phyloP scores from a whole-genome alignment of 2,888 invertebrate genomes.

The Chymomyza amoena region DNA sequence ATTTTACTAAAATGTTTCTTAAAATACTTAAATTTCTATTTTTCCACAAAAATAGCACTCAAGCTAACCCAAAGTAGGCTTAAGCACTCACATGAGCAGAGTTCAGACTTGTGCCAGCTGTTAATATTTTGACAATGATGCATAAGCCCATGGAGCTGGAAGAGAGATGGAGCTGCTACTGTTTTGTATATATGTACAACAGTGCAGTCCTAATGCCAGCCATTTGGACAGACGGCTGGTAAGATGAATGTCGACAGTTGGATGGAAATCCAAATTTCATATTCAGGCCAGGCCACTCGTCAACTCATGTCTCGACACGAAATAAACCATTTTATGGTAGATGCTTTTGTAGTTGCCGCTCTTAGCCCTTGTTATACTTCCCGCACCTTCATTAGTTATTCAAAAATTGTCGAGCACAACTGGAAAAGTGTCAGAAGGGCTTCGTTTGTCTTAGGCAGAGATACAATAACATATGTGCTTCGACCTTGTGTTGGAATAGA shows the following conservation, averaged over 20 bases:
- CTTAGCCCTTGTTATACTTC: constrained; percentile 49
- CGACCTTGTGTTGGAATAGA: neutral
- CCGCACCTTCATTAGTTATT: constrained; percentile 73
- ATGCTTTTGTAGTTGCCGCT: constrained; percentile 41
- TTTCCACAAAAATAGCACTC: constrained; percentile 32
- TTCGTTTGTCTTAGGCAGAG: constrained; percentile 41
- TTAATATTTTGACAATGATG: constrained; percentile 73
- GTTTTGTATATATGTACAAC: constrained; percentile 1
- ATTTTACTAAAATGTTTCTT: constrained; percentile 52
- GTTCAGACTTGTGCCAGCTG: constrained; percentile 58
- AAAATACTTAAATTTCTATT: constrained; percentile 68
- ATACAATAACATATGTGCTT: constrained; percentile 51
- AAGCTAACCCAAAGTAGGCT: neutral
- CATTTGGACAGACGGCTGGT: constrained; percentile 62
- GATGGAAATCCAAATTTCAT: constrained; percentile 67
- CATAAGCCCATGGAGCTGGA: constrained; percentile 49
- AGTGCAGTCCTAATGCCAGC: constrained; percentile 51
- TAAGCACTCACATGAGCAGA: constrained; percentile 3
- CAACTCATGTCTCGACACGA: constrained; percentile 37
- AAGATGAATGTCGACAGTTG: constrained; percentile 71
- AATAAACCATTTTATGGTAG: constrained; percentile 10
- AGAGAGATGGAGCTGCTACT: constrained; percentile 10
- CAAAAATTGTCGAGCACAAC: constrained; percentile 68
- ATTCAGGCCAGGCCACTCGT: constrained; percentile 60
- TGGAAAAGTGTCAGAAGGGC: constrained; percentile 57